Conservation (phyloP, 53 echinoderm and acorn worm genomes). For the Patiria pectinifera region DNA sequence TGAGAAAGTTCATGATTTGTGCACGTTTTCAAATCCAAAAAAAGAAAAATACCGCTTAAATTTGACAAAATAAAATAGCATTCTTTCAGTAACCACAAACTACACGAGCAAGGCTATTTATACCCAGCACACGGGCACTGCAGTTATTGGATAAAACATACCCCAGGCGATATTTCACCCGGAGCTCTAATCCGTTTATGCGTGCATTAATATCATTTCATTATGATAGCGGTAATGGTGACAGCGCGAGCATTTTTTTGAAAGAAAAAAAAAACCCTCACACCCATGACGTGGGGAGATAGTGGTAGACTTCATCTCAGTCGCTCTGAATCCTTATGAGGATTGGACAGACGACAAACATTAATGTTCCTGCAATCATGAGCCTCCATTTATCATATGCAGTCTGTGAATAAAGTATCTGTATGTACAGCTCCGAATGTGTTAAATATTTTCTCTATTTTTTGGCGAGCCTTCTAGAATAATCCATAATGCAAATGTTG, state of each 20-base stretch:
- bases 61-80: background rate
- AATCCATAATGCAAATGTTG: too few species aligned
- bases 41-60: background rate
- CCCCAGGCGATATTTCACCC: conserved; percentile 39
- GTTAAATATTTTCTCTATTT: too few species aligned
- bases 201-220: conserved; percentile 62
- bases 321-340: background rate
- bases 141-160: conserved; percentile 38
- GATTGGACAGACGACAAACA: background rate
- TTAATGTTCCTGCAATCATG: too few species aligned
- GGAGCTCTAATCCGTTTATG: conserved; percentile 45
- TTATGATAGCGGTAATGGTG: conserved; percentile 53
- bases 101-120: background rate
- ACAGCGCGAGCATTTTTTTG: conserved; percentile 32
- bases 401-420: too few species aligned
- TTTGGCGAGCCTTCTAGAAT: too few species aligned
- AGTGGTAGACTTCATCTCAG: background rate
- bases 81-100: background rate
- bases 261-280: conserved; percentile 5
- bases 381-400: too few species aligned
- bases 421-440: too few species aligned
- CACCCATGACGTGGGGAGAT: background rate
- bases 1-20: background rate
- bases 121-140: background rate
- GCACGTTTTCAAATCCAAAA: background rate